Evolutionary conservation across 2,113 vertebrate genomes (phyloP), one percentile per base, ranked within the genome.

Genomic region (Otus sunia): DNA sequence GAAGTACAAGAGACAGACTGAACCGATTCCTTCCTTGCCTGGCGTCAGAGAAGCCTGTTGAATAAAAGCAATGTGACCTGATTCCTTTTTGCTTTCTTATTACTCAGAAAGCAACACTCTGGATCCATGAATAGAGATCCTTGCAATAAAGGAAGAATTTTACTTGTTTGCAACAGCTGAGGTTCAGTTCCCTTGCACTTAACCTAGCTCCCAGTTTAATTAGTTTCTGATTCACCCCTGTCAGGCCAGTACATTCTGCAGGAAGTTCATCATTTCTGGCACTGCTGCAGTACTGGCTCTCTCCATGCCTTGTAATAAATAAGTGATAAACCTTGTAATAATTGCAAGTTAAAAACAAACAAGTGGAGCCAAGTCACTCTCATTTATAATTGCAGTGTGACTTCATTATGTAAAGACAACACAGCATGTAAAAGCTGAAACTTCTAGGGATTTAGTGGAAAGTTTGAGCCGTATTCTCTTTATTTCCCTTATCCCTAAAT

Each of bases 191-290:
- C 89, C 64, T 45, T 50, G 63, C 95, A 90, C 74, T 94, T 92
- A 96, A 88, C 81, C 92, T 39, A 79, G 74, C 84, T 97, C 94
- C 89, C 91, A 91, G 77, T 94, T 96, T 95, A 95, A 94, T 97
- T 90, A 95, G 58, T 91, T 92, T 95, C 87, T 93, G 90, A 69
- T 96, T 96, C 87, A 72, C 86, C 87, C 86, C 89, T 10, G 2
- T 95, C 92, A 95, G 94, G 67, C 92, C 93, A 77, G 85, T 76
- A 90, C 94, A 91, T 97, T 96, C 94, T 96, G 92, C 87, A 80
- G 96, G 91, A 96, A 79, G 90, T 94, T 96, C 81, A 88, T 97
- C 49, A 96, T 94, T 91, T 50, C 95, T 97, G 94, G 95, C 94
- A 0, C 68, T 91, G 84, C 95, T 66, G 91, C 84, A 76, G 10